Evolutionary conservation across 2,113 vertebrate species (phyloP).

Genomic region (Passer montanus): DNA sequence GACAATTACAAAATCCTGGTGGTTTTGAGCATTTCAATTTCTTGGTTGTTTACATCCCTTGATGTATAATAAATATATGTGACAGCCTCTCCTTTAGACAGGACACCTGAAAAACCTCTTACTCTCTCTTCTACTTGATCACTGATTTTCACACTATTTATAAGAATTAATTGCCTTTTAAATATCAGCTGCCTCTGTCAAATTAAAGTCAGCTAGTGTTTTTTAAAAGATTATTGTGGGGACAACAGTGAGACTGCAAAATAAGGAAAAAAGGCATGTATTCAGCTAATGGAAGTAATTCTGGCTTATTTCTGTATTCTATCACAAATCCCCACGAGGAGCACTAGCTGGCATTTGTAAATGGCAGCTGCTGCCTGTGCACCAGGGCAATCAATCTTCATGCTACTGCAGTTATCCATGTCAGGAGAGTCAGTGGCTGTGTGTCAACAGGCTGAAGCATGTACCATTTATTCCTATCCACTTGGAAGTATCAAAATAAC

Average conservation of each 20-base stretch:
- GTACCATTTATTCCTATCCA: background rate
- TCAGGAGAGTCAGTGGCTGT: background rate
- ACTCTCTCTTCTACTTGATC: background rate
- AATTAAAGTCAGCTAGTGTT: background rate
- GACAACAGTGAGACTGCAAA: background rate
- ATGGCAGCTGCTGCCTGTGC: conserved; percentile 42
- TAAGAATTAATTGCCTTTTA: background rate
- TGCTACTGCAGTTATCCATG: background rate
- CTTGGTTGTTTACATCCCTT: background rate
- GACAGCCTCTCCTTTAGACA: background rate
- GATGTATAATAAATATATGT: background rate
- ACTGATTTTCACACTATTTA: background rate
- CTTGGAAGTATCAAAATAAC: conserved; percentile 2
- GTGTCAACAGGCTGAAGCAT: background rate
- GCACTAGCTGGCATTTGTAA: conserved; percentile 38
- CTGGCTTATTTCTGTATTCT: conserved; percentile 15
- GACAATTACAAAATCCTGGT: background rate
- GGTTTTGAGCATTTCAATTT: background rate
- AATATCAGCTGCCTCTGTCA: background rate
- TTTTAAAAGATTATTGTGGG: background rate
- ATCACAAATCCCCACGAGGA: conserved; percentile 32
- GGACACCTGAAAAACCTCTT: background rate
- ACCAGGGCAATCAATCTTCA: conserved; percentile 46
- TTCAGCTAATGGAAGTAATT: background rate
- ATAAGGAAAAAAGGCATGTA: background rate